Conservation (phyloP, 2,113 vertebrate species). For the Naja naja region DNA sequence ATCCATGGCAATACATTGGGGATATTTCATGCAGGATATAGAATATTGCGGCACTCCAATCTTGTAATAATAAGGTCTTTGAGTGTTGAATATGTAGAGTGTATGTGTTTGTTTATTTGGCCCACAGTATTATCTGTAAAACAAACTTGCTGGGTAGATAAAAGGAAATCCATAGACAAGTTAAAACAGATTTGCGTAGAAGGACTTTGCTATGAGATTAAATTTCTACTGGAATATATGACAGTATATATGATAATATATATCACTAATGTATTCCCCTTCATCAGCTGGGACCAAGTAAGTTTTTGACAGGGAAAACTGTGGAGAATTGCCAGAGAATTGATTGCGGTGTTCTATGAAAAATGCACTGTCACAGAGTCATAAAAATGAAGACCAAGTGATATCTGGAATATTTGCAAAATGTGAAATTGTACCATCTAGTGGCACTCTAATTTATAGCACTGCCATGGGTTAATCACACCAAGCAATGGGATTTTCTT, state of each 20-base stretch:
- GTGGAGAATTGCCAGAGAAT: neutral
- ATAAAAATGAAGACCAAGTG: neutral
- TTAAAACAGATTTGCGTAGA: neutral
- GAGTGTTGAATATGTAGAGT: neutral
- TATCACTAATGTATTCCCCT: neutral
- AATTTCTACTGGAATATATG: neutral
- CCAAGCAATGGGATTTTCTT: neutral
- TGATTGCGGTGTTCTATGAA: neutral
- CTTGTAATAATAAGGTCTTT: neutral
- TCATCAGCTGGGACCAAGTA: neutral
- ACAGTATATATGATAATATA: neutral
- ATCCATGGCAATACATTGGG: neutral
- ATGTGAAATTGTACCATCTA: constrained; percentile 16
- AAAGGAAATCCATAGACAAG: neutral
- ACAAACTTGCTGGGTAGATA: neutral
- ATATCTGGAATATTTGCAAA: neutral
- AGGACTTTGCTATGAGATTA: neutral
- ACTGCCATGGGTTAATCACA: neutral
- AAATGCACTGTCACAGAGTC: too few relatives aligned
- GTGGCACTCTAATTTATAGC: neutral
- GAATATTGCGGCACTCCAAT: neutral
- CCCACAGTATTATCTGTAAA: neutral
- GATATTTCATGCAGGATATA: neutral
- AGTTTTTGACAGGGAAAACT: neutral
- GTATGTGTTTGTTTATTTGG: neutral